Conservation (phyloP, 2,888 invertebrate species). For the Bombylius discolor region DNA sequence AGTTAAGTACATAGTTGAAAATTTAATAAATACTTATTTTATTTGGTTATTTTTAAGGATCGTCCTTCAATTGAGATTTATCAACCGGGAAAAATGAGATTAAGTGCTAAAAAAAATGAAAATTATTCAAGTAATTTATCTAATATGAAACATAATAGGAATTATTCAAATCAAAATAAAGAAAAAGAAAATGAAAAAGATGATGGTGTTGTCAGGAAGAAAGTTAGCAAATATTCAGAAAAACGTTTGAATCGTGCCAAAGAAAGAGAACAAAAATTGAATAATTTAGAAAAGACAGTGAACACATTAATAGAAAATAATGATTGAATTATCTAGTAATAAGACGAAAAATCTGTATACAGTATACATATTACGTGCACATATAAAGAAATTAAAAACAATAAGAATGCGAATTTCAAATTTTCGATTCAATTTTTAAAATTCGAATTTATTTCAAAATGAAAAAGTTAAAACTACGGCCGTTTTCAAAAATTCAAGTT, state of each 20-base stretch:
- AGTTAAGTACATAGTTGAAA: not conserved
- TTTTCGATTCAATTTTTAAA: no score
- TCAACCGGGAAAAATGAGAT: conserved; percentile 56
- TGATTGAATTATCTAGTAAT: no score
- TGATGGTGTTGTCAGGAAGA: conserved; percentile 15
- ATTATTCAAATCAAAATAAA: conserved; percentile 1
- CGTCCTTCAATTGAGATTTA: conserved; percentile 83
- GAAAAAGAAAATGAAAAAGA: not conserved
- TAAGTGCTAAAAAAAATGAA: conserved; percentile 24
- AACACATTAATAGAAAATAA: no score
- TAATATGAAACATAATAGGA: conserved; percentile 6
- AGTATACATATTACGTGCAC: no score
- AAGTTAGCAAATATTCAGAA: conserved; percentile 27
- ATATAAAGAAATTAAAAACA: no score
- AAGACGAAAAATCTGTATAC: no score
- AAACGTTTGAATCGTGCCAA: conserved; percentile 19
- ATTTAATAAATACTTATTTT: not conserved
- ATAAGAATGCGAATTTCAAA: no score
- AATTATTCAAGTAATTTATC: conserved; percentile 4
- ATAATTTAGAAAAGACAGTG: no score
- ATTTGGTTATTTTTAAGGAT: conserved; percentile 42
- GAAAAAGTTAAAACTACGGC: no score
- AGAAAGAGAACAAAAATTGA: conserved; percentile 3
- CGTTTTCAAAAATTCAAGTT: no score
- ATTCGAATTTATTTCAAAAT: no score